Evolutionary conservation across 2,797 vertebrate genomes (phyloP).

Genomic region (Lacerta agilis): DNA sequence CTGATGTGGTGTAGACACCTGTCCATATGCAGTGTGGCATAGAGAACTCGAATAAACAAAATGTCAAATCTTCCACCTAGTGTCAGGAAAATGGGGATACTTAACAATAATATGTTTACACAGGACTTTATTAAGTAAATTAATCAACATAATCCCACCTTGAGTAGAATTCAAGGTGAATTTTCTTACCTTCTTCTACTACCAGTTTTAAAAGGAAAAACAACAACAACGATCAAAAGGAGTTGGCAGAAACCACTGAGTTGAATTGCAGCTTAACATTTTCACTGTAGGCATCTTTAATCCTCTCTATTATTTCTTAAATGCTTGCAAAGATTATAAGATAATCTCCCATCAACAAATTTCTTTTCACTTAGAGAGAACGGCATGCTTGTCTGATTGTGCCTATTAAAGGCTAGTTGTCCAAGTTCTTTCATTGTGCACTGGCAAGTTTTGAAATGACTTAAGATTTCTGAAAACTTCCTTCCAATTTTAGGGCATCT

Average conservation of each 20-base stretch:
- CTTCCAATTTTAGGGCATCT: slow-evolving; percentile 58
- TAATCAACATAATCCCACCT: slow-evolving; percentile 60
- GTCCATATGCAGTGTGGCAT: neutral
- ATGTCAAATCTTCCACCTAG: neutral
- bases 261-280: slow-evolving; percentile 42
- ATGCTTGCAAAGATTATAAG: slow-evolving; percentile 26
- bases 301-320: slow-evolving; percentile 42
- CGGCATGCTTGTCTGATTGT: slow-evolving; percentile 36
- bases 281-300: slow-evolving; percentile 36
- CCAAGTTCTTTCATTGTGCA: slow-evolving; percentile 56
- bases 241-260: slow-evolving; percentile 28
- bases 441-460: slow-evolving; percentile 44
- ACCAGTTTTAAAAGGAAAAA: slow-evolving; percentile 24
- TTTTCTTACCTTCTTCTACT: neutral
- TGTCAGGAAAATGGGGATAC: slow-evolving; percentile 33
- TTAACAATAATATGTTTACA: slow-evolving; percentile 49
- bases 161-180: slow-evolving; percentile 47
- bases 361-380: slow-evolving; percentile 44
- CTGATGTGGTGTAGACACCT: neutral
- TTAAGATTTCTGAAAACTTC: slow-evolving; percentile 51
- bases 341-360: slow-evolving; percentile 55
- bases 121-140: slow-evolving; percentile 64
- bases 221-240: slow-evolving; percentile 23
- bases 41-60: neutral
- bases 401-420: slow-evolving; percentile 46